Conservation (phyloP, 2,797 vertebrate genomes). For the Babyrousa celebensis region DNA sequence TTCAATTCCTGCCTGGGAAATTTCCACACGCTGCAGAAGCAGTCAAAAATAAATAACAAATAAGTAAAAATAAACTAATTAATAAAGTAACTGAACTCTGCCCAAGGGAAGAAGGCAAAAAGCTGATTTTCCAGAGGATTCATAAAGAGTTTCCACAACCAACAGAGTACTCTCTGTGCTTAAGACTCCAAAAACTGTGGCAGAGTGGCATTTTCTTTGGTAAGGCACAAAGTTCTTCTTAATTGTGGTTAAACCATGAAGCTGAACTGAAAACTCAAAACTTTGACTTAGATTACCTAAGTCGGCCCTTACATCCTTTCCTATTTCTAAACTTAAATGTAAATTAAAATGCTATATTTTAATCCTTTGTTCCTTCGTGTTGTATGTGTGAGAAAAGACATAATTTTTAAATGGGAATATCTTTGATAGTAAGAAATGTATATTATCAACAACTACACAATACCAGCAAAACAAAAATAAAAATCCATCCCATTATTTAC, state of each 20-base stretch:
- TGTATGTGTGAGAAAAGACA: conserved; percentile 16
- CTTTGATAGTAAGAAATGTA: conserved; percentile 55
- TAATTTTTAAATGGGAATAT: conserved; percentile 68
- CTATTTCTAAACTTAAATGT: conserved; percentile 65
- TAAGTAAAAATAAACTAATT: neutral
- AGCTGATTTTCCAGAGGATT: conserved; percentile 54
- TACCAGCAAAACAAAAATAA: conserved; percentile 44
- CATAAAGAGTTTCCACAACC: neutral
- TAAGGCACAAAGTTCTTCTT: conserved; percentile 38
- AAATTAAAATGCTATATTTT: conserved; percentile 45
- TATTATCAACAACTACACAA: conserved; percentile 47
- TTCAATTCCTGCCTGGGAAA: too few relatives aligned
- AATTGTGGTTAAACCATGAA: conserved; percentile 56
- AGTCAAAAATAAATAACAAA: too few relatives aligned
- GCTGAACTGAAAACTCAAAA: conserved; percentile 53
- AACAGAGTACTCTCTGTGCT: neutral
- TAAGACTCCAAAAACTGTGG: conserved; percentile 55
- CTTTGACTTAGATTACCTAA: conserved; percentile 33
- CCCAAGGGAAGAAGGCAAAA: neutral
- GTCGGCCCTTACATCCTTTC: neutral
- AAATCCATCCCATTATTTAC: neutral
- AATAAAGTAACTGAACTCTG: conserved; percentile 54
- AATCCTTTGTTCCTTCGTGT: conserved; percentile 34
- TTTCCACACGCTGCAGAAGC: too few relatives aligned
- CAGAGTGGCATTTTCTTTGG: conserved; percentile 13